phyloP scores from a whole-genome alignment of 2,113 vertebrate species.

The Protomyctophum bolini region DNA sequence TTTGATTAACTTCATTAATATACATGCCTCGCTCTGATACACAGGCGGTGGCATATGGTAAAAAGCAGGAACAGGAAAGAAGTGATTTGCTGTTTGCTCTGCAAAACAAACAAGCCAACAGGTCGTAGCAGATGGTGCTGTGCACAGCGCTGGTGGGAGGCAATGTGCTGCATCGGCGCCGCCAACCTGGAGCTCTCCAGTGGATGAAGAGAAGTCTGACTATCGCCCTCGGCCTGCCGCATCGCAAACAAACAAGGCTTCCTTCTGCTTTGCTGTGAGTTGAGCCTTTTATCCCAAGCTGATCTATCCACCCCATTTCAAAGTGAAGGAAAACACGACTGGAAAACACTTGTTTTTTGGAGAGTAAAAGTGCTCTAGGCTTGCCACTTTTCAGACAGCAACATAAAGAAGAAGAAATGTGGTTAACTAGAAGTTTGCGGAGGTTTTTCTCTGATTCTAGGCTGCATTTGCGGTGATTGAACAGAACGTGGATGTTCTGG shows the following conservation, averaged over 20 bases:
- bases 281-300: conserved; percentile 70
- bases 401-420: conserved; percentile 64
- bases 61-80: conserved; percentile 94
- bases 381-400: conserved; percentile 61
- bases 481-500: too few relatives aligned
- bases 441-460: too few relatives aligned
- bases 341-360: conserved; percentile 45
- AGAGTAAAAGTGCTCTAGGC: conserved; percentile 70
- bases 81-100: conserved; percentile 98
- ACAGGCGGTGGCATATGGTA: conserved; percentile 95
- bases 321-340: conserved; percentile 46
- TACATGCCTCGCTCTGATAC: conserved; percentile 93
- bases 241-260: conserved; percentile 77
- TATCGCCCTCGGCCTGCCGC: conserved; percentile 75
- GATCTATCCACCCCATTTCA: conserved; percentile 71
- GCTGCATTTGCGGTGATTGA: too few relatives aligned
- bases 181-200: conserved; percentile 72
- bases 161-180: conserved; percentile 67
- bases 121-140: conserved; percentile 96
- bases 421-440: conserved; percentile 33
- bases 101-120: conserved; percentile 99
- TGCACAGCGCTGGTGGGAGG: conserved; percentile 85
- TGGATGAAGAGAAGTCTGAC: conserved; percentile 70
- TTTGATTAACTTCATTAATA: conserved; percentile 98
- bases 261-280: conserved; percentile 71